phyloP scores from a whole-genome alignment of 2,113 vertebrate species.

The Bufo bufo region DNA sequence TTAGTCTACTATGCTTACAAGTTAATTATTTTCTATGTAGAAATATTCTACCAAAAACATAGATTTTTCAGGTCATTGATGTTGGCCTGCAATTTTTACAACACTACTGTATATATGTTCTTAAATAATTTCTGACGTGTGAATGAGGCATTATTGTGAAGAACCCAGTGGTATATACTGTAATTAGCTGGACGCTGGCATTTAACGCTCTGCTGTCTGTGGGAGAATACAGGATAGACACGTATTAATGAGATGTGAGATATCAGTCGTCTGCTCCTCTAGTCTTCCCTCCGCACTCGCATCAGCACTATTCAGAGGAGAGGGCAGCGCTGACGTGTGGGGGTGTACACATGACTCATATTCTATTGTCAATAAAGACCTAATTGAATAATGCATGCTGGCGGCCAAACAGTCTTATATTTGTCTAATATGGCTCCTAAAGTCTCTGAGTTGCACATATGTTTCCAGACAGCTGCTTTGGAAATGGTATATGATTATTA shows the following conservation, averaged over 20 bases:
- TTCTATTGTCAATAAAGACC: not conserved
- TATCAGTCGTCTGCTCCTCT: not conserved
- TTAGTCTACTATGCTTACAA: no score
- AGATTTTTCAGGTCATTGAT: no score
- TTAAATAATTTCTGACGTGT: no score
- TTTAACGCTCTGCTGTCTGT: not conserved
- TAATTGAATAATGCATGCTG: not conserved
- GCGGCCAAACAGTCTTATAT: not conserved
- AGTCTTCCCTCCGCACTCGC: not conserved
- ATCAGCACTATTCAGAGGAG: not conserved
- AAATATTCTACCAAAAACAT: no score
- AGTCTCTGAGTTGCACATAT: not conserved
- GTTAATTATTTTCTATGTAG: no score
- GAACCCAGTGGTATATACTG: not conserved
- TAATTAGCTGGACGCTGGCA: conserved; percentile 20
- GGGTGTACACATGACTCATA: not conserved
- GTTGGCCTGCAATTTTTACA: no score
- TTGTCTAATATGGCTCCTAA: not conserved
- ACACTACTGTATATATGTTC: no score
- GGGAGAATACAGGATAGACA: not conserved
- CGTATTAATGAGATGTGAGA: conserved; percentile 8
- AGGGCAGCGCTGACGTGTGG: not conserved
- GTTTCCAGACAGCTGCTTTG: no score
- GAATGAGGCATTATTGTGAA: not conserved
- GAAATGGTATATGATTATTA: no score